Base-by-base conservation (phyloP, 2,113 vertebrate species). In the Polypterus bichir region DNA sequence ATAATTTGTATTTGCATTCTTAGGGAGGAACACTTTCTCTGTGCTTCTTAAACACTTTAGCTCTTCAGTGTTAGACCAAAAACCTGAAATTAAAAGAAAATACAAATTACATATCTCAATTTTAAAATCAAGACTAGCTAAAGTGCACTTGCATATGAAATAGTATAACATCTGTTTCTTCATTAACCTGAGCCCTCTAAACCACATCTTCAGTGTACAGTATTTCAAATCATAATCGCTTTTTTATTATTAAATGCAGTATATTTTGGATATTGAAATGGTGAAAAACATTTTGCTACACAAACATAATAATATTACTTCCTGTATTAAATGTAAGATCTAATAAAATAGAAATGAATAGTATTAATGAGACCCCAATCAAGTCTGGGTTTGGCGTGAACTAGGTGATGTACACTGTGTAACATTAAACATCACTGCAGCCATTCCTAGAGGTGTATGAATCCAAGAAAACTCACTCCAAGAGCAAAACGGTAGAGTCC, bases 41-140 rank as follows among this genome's bases (percentile, higher is more conserved):
- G 73, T 78, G 60, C 2, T 68, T 54, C 88, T 89, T 48, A 99
- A 78, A 47, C 81, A 89, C 76, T 90, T 93, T 51, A 99, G 77
- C 64, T 98, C 89, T 10, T 94, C 88, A 59, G 80, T 88, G 70
- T 73, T 86, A 64, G 67, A 80, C 95, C 95, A 99, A 77, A 91
- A 91, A 47, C 93, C 95, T 97, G 72, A 0, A 67, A 72, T 61
- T 51, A 69, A 77, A 51, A 27, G 54, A 6, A 10, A 48, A 3
- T 58, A 7, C 45, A 46, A 9, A 57, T 10, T 49, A 5, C n/a
- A 49, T 6, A 45, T 46, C n/a, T 1, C 9, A 5, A 4, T 48
- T 9, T 9, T 9, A 8, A 52, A 52, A 8, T 52, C 7, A 10
- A 4, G 27, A 27, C 27, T 27, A 27, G 27, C 27, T 27, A 27